These are phyloP conservation scores for Globodera ellingtonae DNA, from an alignment of 1,140 invertebrate genomes.

Conservation along the genomic window DNA sequence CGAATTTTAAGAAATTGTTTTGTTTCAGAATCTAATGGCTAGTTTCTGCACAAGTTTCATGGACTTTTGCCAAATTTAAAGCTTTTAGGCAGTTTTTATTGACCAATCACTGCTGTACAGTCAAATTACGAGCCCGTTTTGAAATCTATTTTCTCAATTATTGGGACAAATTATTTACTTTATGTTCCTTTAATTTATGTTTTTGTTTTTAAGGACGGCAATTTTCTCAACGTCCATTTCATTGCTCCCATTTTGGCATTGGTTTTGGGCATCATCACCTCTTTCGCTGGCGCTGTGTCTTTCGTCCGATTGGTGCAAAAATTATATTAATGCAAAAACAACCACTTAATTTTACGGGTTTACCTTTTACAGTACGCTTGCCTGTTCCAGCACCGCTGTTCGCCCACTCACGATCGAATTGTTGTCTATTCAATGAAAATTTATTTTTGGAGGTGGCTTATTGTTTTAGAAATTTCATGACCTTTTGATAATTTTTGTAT, in stretches of 20 bases:
- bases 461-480: no score
- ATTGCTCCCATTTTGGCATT: neutral
- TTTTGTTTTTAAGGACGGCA: neutral
- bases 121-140: neutral
- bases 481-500: neutral
- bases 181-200: neutral
- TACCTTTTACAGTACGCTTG: neutral
- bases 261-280: neutral
- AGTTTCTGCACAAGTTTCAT: no score
- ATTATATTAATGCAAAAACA: no score
- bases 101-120: no score
- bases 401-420: neutral
- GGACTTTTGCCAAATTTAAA: no score
- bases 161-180: no score
- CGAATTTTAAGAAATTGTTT: neutral
- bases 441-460: neutral
- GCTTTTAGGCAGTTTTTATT: no score
- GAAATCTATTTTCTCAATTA: neutral
- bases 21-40: no score
- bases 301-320: neutral
- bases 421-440: neutral
- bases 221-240: neutral
- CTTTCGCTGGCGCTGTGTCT: neutral
- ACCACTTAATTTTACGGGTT: neutral
- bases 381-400: neutral